Evolutionary conservation across 64 coral and sea anemone genomes (phyloP), one percentile per base, ranked within the genome.

Genomic region (Orbicella faveolata): DNA sequence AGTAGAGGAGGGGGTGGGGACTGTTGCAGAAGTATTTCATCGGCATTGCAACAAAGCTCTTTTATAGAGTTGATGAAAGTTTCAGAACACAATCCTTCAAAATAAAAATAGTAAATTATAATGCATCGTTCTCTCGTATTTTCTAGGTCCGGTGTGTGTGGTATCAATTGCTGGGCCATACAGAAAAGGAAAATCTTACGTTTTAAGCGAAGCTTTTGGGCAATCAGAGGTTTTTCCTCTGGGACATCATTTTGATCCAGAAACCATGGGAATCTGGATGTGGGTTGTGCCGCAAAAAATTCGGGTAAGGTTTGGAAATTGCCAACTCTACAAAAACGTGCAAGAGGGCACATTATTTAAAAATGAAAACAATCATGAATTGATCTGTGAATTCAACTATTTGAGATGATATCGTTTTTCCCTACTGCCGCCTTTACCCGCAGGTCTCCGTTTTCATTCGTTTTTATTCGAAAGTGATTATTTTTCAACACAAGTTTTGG

Each of bases 261-360:
- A 89, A 59, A 89, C 87, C 34, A 89, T 89, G 87, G 88, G 88
- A 80, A 89, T 89, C 16, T 89, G 88, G 88, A 61, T 89, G 59
- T 89, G 77, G 62, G 62, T 89, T 23, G 88, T 89, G 35, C 75
- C 75, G 1, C 17, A 51, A 63, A 89, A 69, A 48, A 79, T 89
- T 23, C n/a, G 77, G 78, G 88, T 79, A 34, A 80, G 70, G 14
- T 52, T 36, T 18, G 72, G 44, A 52, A 73, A 73, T 5, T 19
- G 4, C 0, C 4, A n/a, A 67, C 4, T 21, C 14, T 67, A 1
- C 7, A 57, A 57, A 14, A 19, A 67, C 17, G 14, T 67, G 63
- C 13, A 70, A 9, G 21, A 26, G 3, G 6, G 17, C 23, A 20
- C 6, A 20, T 68, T 5, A 8, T 9, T 7, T 23, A 6, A 21